These are phyloP conservation scores for Anthopleura sola DNA, from an alignment of 64 coral and sea anemone species.

Conservation along the genomic window DNA sequence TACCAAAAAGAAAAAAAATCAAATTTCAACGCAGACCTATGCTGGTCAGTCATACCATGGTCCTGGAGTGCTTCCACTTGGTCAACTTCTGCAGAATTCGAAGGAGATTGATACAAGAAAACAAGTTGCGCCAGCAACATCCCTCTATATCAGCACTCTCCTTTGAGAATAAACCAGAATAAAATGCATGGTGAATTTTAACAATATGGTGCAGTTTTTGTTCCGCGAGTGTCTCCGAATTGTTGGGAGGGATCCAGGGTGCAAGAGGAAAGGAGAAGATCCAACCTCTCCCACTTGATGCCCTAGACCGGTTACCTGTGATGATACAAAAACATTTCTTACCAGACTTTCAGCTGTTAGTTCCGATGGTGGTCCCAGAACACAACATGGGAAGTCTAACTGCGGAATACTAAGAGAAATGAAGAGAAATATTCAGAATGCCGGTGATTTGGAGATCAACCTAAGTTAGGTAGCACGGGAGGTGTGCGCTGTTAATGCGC, in stretches of 20 bases:
- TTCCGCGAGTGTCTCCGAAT: not conserved
- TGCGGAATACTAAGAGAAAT: constrained; percentile 66
- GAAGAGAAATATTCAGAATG: not conserved
- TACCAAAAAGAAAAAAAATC: not conserved
- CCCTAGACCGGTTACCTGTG: no score
- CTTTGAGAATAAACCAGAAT: constrained; percentile 10
- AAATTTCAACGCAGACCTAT: not conserved
- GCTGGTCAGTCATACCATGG: constrained; percentile 56
- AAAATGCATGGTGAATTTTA: not conserved
- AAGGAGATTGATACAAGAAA: constrained; percentile 92
- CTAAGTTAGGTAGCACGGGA: no score
- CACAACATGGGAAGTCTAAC: constrained; percentile 84
- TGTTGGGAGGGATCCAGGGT: no score
- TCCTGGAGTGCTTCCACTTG: constrained; percentile 98
- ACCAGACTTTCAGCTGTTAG: constrained; percentile 91
- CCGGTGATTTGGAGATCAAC: no score
- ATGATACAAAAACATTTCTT: not conserved
- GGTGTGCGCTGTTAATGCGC: no score
- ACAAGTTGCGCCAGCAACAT: constrained; percentile 96
- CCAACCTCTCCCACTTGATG: no score
- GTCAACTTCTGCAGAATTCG: constrained; percentile 96
- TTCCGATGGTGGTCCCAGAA: constrained; percentile 65
- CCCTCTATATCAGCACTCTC: constrained; percentile 84
- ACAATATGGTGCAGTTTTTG: not conserved
- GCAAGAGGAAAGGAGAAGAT: no score